Base-by-base conservation (phyloP, 2,113 vertebrate species). In the Trogon melanurus region DNA sequence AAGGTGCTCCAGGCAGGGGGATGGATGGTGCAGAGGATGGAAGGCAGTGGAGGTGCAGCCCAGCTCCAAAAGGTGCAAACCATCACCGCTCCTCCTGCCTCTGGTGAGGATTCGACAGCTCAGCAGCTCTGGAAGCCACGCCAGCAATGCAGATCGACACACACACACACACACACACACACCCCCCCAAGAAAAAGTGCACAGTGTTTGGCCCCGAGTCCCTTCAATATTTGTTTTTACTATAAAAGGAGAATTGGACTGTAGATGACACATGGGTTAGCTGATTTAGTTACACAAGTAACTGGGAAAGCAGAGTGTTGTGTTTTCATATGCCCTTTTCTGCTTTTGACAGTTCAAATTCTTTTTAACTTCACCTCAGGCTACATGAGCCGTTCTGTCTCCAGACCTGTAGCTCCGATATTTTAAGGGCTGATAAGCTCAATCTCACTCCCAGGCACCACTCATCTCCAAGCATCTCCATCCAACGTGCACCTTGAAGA, bases 391-490 rank as follows among this genome's bases (percentile, higher is more conserved):
- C 51, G 51, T 6, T 73, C 81, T 10, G 4, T 23, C 38, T 62
- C 65, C 80, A 79, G 50, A 65, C 48, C 90, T 70, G 62, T 3
- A 11, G n/a, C 54, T 1, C 1, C 3, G 22, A 14, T 65, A 10
- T 65, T 76, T 61, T 14, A 26, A 57, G 29, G 3, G 0, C 45
- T 13, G 11, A 19, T 2, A 18, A 29, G 45, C 18, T 6, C 11
- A 17, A 11, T 11, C 38, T 41, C 34, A 14, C 97, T 86, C 97
- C 97, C 98, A 98, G 94, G 51, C 97, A 88, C 64, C 96, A 98
- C 56, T 97, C 89, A 5, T 96, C 98, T 41, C 65, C 67, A 70
- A 97, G 98, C 65, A 98, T 85, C 93, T 97, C 95, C 87, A 96
- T 10, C 98, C 98, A 29, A 95, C 85, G 21, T 97, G 97, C 13